phyloP scores from a whole-genome alignment of 1,140 invertebrate genomes.

The Zaprionus lachaisei region DNA sequence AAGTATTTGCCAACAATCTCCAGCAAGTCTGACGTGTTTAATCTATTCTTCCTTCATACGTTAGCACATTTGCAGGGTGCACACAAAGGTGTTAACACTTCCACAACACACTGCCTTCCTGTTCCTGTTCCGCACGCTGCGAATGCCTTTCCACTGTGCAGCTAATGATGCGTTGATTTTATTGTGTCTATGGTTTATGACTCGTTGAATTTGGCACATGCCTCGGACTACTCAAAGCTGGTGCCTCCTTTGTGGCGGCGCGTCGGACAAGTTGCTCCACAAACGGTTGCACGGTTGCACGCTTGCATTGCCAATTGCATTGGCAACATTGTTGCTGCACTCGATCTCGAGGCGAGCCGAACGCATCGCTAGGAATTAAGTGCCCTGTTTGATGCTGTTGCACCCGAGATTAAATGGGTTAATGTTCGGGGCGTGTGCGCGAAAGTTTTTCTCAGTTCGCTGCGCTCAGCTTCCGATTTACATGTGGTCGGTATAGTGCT shows the following conservation, averaged over 20 bases:
- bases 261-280: constrained; percentile 30
- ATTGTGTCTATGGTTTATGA: constrained; percentile 80
- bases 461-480: constrained; percentile 19
- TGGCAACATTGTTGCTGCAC: constrained; percentile 52
- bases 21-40: no score
- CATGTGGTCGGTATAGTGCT: constrained; percentile 2
- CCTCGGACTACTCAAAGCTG: constrained; percentile 33
- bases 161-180: constrained; percentile 63
- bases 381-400: constrained; percentile 57
- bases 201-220: constrained; percentile 54
- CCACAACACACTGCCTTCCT: neutral
- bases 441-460: neutral
- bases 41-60: neutral
- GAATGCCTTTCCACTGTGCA: constrained; percentile 11
- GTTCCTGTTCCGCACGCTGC: neutral
- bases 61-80: neutral
- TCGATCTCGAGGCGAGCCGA: constrained; percentile 16
- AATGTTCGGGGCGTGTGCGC: constrained; percentile 64
- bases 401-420: constrained; percentile 64
- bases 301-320: neutral
- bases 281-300: constrained; percentile 26
- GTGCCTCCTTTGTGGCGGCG: constrained; percentile 21
- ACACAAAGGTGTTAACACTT: neutral
- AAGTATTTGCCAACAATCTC: no score
- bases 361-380: constrained; percentile 70